Evolutionary conservation across 2,797 vertebrate genomes (phyloP), one percentile per base, ranked within the genome.

Genomic region (Poeciliopsis paucimaculata): DNA sequence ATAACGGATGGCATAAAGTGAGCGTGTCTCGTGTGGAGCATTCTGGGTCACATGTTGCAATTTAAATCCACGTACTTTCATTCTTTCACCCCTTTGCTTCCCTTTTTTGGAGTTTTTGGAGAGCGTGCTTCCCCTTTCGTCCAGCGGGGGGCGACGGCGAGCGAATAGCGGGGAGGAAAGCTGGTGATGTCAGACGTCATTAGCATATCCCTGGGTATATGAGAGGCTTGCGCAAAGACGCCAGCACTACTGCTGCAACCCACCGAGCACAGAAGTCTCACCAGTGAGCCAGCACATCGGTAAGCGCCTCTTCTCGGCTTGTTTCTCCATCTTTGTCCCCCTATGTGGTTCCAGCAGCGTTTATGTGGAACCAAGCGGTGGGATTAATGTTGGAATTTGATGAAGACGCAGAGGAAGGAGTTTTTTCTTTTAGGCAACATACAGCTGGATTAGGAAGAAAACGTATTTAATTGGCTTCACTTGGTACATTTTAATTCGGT

Each of bases 121-220:
- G 57, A 31, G 3, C 46, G 86, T 5, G 46, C 53, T 72, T 0
- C 1, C 0, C 0, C 0, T 51, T 7, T 13, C 78, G 4, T 41
- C 91, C 93, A 82, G 77, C 81, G 91, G 91, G 83, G 84, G 89
- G 82, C 51, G 31, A 71, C 41, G n/a, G 68, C 26, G 68, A 7
- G 68, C 12, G 43, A 0, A 12, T 46, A 82, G 13, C 0, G 1
- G 1, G 16, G 75, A 34, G 4, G 75, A 72, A 76, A 49, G 5
- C 72, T 18, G 80, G 83, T 95, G 95, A 96, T 92, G 95, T 96
- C 95, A 94, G 78, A 81, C 28, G 89, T 92, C 87, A 95, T 96
- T 95, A 96, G 91, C 94, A 96, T 92, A 93, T 93, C 72, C 87
- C 79, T 26, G 88, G 87, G 86, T 96, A 96, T 94, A 91, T 78